These are phyloP conservation scores for Sympetrum striolatum DNA, from an alignment of 2,888 invertebrate genomes.

Conservation along the genomic window DNA sequence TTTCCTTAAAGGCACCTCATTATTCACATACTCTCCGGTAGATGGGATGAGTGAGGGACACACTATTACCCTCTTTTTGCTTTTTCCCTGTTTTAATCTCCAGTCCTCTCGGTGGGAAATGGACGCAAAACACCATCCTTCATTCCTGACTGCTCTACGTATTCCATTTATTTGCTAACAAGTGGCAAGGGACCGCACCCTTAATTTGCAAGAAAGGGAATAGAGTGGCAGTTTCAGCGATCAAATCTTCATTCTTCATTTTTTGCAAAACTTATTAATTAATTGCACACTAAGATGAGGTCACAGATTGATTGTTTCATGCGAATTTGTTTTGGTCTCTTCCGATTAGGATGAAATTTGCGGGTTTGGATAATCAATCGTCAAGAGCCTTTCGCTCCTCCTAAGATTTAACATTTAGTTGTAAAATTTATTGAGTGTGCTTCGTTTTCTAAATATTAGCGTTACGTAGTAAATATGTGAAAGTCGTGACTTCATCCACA, in stretches of 20 bases:
- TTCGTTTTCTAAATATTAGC: no score
- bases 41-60: background rate
- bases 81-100: background rate
- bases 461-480: no score
- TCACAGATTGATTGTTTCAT: background rate
- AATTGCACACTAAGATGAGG: background rate
- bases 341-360: background rate
- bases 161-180: background rate
- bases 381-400: no score
- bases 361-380: no score
- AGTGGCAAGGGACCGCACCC: background rate
- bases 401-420: no score
- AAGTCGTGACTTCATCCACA: no score
- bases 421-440: no score
- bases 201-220: background rate
- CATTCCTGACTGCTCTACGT: background rate
- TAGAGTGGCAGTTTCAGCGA: no score
- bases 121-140: background rate
- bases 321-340: background rate
- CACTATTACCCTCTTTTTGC: conserved; percentile 9
- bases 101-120: background rate
- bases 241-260: background rate
- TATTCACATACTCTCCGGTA: background rate
- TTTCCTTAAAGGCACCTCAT: background rate
- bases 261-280: background rate